These are phyloP conservation scores for Sandelia bainsii DNA, from an alignment of 2,797 vertebrate species.

Conservation along the genomic window DNA sequence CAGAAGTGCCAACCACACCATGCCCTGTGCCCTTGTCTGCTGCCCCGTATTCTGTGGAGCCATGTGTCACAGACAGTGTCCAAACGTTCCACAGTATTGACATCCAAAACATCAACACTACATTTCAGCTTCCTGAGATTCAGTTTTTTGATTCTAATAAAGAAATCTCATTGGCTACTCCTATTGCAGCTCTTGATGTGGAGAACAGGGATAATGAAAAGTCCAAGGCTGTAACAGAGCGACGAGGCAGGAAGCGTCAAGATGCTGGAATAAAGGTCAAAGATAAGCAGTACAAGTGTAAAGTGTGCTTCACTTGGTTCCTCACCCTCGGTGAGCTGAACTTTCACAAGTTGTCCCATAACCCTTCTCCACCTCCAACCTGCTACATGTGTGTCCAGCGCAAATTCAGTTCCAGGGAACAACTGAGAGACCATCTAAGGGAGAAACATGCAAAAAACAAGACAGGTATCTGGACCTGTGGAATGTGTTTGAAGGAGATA, in stretches of 20 bases:
- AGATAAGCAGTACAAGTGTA: conserved; percentile 96
- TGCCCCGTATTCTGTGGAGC: conserved; percentile 53
- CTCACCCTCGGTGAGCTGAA: conserved; percentile 93
- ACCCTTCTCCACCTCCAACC: conserved; percentile 95
- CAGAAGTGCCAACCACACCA: conserved; percentile 61
- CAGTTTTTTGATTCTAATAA: conserved; percentile 85
- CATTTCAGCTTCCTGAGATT: conserved; percentile 88
- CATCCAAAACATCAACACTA: conserved; percentile 86
- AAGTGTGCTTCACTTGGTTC: conserved; percentile 97
- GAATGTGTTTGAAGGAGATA: conserved; percentile 98
- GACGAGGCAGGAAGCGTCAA: conserved; percentile 80
- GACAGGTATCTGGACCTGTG: conserved; percentile 96
- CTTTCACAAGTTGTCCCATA: conserved; percentile 96
- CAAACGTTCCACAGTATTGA: conserved; percentile 84
- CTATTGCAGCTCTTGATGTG: conserved; percentile 27
- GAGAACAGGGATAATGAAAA: conserved; percentile 77
- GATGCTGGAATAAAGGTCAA: conserved; percentile 87
- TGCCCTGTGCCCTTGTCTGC: conserved; percentile 63
- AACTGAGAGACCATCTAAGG: conserved; percentile 93
- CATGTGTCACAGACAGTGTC: conserved; percentile 65
- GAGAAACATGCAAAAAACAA: conserved; percentile 96
- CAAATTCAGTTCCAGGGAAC: conserved; percentile 95
- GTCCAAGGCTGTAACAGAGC: conserved; percentile 78
- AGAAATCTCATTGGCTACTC: conserved; percentile 76
- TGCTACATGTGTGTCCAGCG: conserved; percentile 99